Conservation (phyloP, 2,888 invertebrate species). For the Itoplectis maculator region DNA sequence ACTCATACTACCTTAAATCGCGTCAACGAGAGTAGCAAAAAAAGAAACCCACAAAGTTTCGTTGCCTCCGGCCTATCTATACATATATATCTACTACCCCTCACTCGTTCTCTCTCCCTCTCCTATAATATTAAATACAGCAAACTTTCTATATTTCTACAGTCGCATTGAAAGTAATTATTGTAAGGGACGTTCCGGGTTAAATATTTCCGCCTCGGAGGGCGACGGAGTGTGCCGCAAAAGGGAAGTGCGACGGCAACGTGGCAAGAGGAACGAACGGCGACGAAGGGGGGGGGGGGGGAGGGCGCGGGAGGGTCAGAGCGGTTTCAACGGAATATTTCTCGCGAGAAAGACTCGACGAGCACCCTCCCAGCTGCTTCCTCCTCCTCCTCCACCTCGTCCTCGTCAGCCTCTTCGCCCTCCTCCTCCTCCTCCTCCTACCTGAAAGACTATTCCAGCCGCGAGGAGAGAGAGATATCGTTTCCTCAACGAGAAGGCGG, state of each 20-base stretch:
- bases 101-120: too few relatives aligned
- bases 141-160: conserved; percentile 49
- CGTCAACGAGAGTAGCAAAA: conserved; percentile 19
- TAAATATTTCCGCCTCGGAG: conserved; percentile 64
- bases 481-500: conserved; percentile 58
- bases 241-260: conserved; percentile 40
- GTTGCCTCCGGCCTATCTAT: conserved; percentile 32
- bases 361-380: conserved; percentile 53
- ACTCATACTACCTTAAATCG: conserved; percentile 40
- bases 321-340: conserved; percentile 59
- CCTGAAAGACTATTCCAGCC: conserved; percentile 55
- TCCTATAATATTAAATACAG: conserved; percentile 16
- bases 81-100: not conserved
- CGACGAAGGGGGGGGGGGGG: not conserved
- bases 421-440: conserved; percentile 51
- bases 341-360: conserved; percentile 62
- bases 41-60: conserved; percentile 26
- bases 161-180: conserved; percentile 65
- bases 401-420: conserved; percentile 63
- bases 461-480: conserved; percentile 43
- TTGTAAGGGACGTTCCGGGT: conserved; percentile 65
- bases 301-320: not conserved
- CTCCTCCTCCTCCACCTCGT: conserved; percentile 64
- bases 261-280: too few relatives aligned
- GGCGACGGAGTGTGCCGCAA: conserved; percentile 41